These are phyloP conservation scores for Dicranocentrus wangi DNA, from an alignment of 2,888 invertebrate genomes.

Conservation along the genomic window DNA sequence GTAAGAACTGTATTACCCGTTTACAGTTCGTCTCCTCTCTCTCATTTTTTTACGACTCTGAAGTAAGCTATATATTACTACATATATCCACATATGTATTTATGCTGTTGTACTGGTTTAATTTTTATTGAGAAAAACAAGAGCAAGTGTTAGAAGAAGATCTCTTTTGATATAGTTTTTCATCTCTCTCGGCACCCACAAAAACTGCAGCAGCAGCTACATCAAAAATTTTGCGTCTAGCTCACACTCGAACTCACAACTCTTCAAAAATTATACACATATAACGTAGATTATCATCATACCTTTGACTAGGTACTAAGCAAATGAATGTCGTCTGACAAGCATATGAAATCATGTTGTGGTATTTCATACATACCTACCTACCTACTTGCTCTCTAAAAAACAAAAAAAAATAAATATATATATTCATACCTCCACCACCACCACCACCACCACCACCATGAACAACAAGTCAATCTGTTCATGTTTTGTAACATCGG, in stretches of 20 bases:
- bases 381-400: conserved; percentile 10
- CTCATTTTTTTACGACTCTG: conserved; percentile 11
- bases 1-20: conserved; percentile 51
- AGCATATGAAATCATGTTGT: conserved; percentile 66
- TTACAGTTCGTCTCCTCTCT: conserved; percentile 51
- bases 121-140: conserved; percentile 61
- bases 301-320: conserved; percentile 56
- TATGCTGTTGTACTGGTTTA: conserved; percentile 61
- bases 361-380: conserved; percentile 60
- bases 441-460: conserved; percentile 1
- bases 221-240: no score
- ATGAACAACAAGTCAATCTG: conserved; percentile 1
- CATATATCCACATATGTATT: background rate
- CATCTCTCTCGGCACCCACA: background rate
- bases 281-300: conserved; percentile 24
- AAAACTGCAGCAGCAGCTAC: background rate
- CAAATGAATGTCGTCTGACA: conserved; percentile 66
- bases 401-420: no score
- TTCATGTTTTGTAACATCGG: conserved; percentile 6
- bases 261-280: background rate
- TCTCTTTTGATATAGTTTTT: background rate
- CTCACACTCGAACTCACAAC: no score
- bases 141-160: conserved; percentile 17
- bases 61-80: background rate
- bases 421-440: conserved; percentile 25